These are phyloP conservation scores for Tubulanus polymorphus DNA, from an alignment of 2,888 invertebrate species.

Conservation along the genomic window DNA sequence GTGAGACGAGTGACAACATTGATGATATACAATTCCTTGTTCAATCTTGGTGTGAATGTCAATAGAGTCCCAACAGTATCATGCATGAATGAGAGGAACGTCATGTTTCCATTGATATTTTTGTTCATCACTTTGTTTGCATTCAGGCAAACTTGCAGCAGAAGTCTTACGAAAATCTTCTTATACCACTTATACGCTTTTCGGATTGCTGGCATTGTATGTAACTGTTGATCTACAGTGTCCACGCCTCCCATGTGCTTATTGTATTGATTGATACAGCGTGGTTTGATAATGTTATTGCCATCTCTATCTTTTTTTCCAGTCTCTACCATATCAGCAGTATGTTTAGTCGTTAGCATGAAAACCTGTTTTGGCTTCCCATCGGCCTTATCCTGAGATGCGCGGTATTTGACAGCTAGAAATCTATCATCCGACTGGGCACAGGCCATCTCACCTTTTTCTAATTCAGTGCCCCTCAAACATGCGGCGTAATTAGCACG, in stretches of 20 bases:
- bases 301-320: conserved; percentile 1
- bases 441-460: neutral
- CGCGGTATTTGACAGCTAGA: neutral
- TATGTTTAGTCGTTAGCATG: neutral
- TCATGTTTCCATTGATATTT: neutral
- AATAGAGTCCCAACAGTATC: neutral
- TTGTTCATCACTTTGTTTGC: neutral
- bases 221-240: neutral
- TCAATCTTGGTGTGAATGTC: neutral
- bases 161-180: neutral
- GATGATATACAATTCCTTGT: neutral
- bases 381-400: neutral
- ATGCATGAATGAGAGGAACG: neutral
- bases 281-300: neutral
- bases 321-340: neutral
- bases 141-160: neutral
- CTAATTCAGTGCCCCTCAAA: neutral
- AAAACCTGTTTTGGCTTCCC: neutral
- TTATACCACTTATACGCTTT: neutral
- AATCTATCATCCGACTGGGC: no score
- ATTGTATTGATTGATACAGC: neutral
- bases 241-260: neutral
- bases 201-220: neutral
- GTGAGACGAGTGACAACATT: neutral
- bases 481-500: neutral